A percentile compares a stretch with the other conserved stretches of the same genome.
Evolutionary conservation across 2,888 invertebrate genomes (phyloP).

Genomic region (Drosophila nr. perissopoda): DNA sequence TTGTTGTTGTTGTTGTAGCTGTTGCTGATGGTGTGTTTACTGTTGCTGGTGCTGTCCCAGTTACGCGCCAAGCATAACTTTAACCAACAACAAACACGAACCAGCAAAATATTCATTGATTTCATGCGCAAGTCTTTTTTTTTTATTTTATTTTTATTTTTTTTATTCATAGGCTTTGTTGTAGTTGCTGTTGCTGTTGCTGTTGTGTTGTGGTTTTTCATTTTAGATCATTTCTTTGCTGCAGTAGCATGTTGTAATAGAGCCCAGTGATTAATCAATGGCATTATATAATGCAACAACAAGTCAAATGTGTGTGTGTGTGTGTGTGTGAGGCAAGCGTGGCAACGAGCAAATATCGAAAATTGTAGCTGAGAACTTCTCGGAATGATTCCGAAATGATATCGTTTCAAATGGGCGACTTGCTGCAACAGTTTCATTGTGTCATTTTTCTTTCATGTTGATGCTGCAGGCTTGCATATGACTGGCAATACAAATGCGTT

Average conservation of each 20-base stretch:
- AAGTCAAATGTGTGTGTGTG: slow-evolving; percentile 1
- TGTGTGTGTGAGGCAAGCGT: slow-evolving; percentile 8
- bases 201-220: slow-evolving; percentile 41
- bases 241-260: slow-evolving; percentile 32
- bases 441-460: not conserved
- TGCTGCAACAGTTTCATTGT: slow-evolving; percentile 3
- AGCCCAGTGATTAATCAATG: slow-evolving; percentile 52
- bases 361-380: slow-evolving; percentile 15
- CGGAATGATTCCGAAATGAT: slow-evolving; percentile 14
- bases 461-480: slow-evolving; percentile 4
- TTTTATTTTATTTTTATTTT: not conserved
- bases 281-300: slow-evolving; percentile 35
- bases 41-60: slow-evolving; percentile 62
- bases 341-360: not conserved
- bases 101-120: slow-evolving; percentile 66
- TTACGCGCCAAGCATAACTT: slow-evolving; percentile 80
- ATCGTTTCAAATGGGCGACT: not conserved
- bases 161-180: slow-evolving; percentile 7
- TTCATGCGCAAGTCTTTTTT: slow-evolving; percentile 48
- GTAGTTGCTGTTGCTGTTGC: not conserved
- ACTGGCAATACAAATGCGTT: slow-evolving; percentile 16
- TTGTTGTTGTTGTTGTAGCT: slow-evolving; percentile 5
- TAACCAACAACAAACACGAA: slow-evolving; percentile 50
- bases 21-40: slow-evolving; percentile 33
- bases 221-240: slow-evolving; percentile 57